Conservation (phyloP, 2,888 invertebrate species). For the Diarsia brunnea region DNA sequence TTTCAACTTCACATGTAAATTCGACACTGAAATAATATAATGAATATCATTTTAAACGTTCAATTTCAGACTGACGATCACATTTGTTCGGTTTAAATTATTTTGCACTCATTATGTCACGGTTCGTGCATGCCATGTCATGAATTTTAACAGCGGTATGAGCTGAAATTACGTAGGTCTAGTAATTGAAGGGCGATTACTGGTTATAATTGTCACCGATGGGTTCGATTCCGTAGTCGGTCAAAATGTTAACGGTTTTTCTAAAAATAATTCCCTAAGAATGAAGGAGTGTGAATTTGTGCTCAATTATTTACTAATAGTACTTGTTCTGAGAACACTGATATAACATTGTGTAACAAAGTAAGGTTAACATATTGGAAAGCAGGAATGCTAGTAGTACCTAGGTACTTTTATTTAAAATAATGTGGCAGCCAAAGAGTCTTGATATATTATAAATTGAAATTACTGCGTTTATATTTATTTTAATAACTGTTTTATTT, state of each 20-base stretch:
- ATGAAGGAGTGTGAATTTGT: background rate
- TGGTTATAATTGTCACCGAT: background rate
- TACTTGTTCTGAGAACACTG: background rate
- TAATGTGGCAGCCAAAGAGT: background rate
- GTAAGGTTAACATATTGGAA: no score
- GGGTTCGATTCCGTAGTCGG: background rate
- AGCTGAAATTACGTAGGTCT: background rate
- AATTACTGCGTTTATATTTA: background rate
- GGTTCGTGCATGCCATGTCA: slow-evolving; percentile 37
- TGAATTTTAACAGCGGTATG: slow-evolving; percentile 34
- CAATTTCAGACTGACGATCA: slow-evolving; percentile 48
- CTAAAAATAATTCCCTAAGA: background rate
- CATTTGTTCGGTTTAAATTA: slow-evolving; percentile 52
- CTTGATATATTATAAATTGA: background rate
- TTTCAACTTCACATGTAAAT: slow-evolving; percentile 57
- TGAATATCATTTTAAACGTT: slow-evolving; percentile 52
- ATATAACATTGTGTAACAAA: background rate
- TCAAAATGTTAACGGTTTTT: background rate
- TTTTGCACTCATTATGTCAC: slow-evolving; percentile 53
- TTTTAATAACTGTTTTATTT: background rate
- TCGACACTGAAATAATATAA: slow-evolving; percentile 34
- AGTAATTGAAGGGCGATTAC: background rate
- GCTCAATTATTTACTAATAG: background rate
- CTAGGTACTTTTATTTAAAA: no score
- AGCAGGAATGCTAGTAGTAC: no score